Percentiles rank a stretch among this genome's conserved stretches.
phyloP scores from a whole-genome alignment of 2,113 vertebrate genomes.

The Aegypius monachus region DNA sequence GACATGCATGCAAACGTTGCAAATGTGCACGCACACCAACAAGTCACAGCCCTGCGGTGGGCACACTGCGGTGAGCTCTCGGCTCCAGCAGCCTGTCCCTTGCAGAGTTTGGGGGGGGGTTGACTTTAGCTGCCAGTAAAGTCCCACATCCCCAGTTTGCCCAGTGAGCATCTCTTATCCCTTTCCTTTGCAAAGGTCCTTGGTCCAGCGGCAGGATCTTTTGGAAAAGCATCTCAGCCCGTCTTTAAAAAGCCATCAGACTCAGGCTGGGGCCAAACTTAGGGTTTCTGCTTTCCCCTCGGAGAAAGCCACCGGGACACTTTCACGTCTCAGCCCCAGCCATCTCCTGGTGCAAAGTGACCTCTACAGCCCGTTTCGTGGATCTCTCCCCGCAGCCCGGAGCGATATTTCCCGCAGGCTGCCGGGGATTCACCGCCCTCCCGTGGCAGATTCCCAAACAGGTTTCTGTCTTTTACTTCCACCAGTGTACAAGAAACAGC shows the following conservation, averaged over 20 bases:
- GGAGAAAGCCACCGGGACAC: neutral
- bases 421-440: neutral
- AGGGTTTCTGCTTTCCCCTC: neutral
- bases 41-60: fast-evolving
- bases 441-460: neutral
- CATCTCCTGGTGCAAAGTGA: slow-evolving; percentile 3
- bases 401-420: neutral
- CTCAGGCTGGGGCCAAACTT: fast-evolving
- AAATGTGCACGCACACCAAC: fast-evolving
- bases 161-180: neutral
- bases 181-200: neutral
- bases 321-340: fast-evolving
- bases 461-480: too few relatives aligned
- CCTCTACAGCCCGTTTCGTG: neutral
- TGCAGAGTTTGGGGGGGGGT: neutral
- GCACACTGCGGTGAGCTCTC: fast-evolving
- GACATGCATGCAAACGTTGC: fast-evolving
- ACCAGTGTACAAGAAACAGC: fast-evolving
- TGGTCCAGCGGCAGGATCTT: neutral
- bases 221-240: neutral
- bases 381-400: neutral
- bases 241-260: neutral
- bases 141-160: neutral
- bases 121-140: neutral
- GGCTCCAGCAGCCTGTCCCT: neutral